These are phyloP conservation scores for Trichoplusia ni DNA, from an alignment of 1,140 invertebrate genomes.

Conservation along the genomic window DNA sequence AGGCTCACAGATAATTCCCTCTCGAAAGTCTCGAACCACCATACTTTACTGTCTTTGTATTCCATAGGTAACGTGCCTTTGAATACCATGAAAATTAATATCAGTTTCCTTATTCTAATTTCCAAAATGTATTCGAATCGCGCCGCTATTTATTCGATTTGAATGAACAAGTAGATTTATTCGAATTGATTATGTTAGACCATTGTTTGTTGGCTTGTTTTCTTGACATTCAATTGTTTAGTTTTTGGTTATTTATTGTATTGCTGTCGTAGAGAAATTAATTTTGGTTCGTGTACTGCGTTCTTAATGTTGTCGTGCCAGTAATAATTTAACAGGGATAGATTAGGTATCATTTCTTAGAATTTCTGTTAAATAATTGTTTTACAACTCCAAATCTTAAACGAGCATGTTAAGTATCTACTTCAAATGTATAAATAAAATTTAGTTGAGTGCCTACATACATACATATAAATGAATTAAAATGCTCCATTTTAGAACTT, in stretches of 20 bases:
- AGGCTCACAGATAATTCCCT: constrained; percentile 51
- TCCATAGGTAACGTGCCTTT: constrained; percentile 43
- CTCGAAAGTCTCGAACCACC: constrained; percentile 43
- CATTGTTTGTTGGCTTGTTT: constrained; percentile 12
- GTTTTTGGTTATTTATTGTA: constrained; percentile 13
- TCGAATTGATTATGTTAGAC: constrained; percentile 20
- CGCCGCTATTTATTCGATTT: constrained; percentile 9
- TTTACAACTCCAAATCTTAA: too few relatives aligned
- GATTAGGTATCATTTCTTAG: too few relatives aligned
- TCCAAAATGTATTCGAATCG: constrained; percentile 25
- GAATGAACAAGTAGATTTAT: constrained; percentile 25
- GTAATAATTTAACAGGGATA: constrained; percentile 2
- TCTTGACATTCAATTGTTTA: constrained; percentile 21
- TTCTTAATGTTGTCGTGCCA: not conserved
- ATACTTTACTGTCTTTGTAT: constrained; percentile 54
- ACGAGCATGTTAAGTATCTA: too few relatives aligned
- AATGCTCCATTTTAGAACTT: too few relatives aligned
- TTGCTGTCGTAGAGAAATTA: constrained; percentile 9
- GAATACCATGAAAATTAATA: constrained; percentile 63
- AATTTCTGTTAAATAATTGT: too few relatives aligned
- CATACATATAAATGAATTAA: too few relatives aligned
- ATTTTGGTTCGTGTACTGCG: constrained; percentile 20
- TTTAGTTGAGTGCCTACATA: too few relatives aligned
- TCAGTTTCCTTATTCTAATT: constrained; percentile 52
- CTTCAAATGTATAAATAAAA: too few relatives aligned